These are phyloP conservation scores for Nemoura dubitans DNA, from an alignment of 2,888 invertebrate species.

Conservation along the genomic window DNA sequence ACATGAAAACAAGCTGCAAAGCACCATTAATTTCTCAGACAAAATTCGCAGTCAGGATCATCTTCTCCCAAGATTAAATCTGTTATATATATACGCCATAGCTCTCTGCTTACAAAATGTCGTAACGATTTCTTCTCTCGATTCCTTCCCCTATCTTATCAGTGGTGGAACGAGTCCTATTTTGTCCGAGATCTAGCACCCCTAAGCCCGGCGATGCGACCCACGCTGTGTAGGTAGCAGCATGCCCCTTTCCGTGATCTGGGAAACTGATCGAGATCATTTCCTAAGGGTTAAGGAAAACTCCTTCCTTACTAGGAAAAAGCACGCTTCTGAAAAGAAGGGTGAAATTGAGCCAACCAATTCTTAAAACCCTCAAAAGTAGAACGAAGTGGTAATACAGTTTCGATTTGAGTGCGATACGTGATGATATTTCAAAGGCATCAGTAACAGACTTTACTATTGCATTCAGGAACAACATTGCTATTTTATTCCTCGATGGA, in stretches of 20 bases:
- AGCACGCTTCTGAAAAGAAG: not conserved
- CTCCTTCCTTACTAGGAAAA: conserved; percentile 5
- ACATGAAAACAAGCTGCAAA: not conserved
- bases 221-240: not conserved
- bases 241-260: conserved; percentile 30
- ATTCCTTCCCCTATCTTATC: conserved; percentile 38
- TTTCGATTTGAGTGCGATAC: conserved; percentile 2
- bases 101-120: not conserved
- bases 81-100: not conserved
- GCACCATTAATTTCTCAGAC: not conserved
- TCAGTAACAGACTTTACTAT: not conserved
- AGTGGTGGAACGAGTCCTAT: conserved; percentile 29
- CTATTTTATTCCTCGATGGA: not conserved
- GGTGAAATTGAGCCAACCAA: conserved; percentile 30
- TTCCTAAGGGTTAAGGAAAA: conserved; percentile 38
- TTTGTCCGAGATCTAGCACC: conserved; percentile 32
- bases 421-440: not conserved
- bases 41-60: not conserved
- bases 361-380: conserved; percentile 9
- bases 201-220: conserved; percentile 26
- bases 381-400: conserved; percentile 26
- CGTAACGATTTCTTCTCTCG: conserved; percentile 39
- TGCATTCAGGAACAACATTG: not conserved
- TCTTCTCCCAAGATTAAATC: conserved; percentile 26
- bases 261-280: conserved; percentile 38